Evolutionary conservation across 2,888 invertebrate genomes (phyloP).

Genomic region (Trachelus stipa): DNA sequence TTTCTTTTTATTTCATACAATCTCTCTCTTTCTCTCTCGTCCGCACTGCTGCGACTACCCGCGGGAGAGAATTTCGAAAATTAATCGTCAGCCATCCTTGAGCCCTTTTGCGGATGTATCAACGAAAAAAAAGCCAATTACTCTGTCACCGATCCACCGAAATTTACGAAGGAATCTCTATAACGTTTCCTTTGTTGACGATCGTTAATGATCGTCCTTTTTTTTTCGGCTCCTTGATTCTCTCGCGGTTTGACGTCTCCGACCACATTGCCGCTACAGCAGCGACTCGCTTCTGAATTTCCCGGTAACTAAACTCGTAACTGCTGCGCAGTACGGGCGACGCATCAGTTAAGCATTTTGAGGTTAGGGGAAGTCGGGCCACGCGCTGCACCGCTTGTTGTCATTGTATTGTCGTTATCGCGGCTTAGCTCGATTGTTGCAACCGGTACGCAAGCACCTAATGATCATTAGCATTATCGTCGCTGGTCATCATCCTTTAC

Average conservation of each 20-base stretch:
- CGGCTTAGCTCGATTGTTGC: not conserved
- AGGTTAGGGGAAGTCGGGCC: not conserved
- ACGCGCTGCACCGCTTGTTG: constrained; percentile 1
- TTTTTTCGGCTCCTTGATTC: no score
- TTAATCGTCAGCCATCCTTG: not conserved
- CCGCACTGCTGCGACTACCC: not conserved
- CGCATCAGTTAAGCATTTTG: not conserved
- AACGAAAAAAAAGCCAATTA: not conserved
- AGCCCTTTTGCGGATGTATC: not conserved
- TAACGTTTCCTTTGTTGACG: not conserved
- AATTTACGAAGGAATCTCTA: not conserved
- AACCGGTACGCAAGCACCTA: not conserved
- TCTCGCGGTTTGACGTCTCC: not conserved
- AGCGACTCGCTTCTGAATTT: not conserved
- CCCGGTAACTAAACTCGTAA: not conserved
- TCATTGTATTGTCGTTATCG: constrained; percentile 2
- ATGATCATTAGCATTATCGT: constrained; percentile 26
- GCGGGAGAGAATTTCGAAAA: not conserved
- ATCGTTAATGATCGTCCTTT: not conserved
- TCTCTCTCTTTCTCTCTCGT: not conserved
- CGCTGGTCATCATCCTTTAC: constrained; percentile 25
- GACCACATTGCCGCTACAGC: not conserved
- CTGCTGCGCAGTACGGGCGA: not conserved
- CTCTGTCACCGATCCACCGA: not conserved
- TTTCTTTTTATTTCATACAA: not conserved